Percentiles rank a stretch among this genome's conserved stretches.
phyloP scores from a whole-genome alignment of 2,113 vertebrate genomes.

The Tychaedon coryphoeus region DNA sequence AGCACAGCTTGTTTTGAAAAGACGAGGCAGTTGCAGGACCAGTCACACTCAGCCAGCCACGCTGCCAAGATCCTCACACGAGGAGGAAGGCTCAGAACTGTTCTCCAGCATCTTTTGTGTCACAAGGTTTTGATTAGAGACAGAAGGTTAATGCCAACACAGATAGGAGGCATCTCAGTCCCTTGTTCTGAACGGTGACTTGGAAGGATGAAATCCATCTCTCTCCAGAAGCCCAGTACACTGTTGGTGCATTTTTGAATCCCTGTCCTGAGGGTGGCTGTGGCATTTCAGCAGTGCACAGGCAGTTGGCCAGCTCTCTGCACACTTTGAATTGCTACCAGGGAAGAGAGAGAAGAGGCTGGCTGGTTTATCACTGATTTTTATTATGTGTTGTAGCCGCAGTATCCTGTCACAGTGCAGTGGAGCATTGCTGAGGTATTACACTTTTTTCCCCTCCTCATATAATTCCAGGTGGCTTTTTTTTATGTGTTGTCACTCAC shows the following conservation, averaged over 20 bases:
- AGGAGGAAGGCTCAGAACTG: background rate
- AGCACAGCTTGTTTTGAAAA: background rate
- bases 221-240: background rate
- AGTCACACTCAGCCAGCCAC: background rate
- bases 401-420: background rate
- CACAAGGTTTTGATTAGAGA: conserved; percentile 41
- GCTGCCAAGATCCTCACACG: background rate
- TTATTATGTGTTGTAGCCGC: background rate
- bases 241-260: background rate
- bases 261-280: conserved; percentile 37
- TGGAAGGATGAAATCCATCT: conserved; percentile 38
- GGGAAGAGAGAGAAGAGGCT: background rate
- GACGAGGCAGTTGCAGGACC: background rate
- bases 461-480: background rate
- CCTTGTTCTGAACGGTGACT: conserved; percentile 1
- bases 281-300: conserved; percentile 33
- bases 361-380: background rate
- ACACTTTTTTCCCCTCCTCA: accelerated
- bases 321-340: conserved; percentile 7
- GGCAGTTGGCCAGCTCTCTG: conserved; percentile 36
- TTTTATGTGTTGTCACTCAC: background rate
- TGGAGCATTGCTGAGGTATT: background rate
- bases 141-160: conserved; percentile 28
- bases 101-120: conserved; percentile 6
- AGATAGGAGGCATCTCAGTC: background rate